Evolutionary conservation across 2,888 invertebrate species (phyloP).

Genomic region (Patella ulyssiponensis): DNA sequence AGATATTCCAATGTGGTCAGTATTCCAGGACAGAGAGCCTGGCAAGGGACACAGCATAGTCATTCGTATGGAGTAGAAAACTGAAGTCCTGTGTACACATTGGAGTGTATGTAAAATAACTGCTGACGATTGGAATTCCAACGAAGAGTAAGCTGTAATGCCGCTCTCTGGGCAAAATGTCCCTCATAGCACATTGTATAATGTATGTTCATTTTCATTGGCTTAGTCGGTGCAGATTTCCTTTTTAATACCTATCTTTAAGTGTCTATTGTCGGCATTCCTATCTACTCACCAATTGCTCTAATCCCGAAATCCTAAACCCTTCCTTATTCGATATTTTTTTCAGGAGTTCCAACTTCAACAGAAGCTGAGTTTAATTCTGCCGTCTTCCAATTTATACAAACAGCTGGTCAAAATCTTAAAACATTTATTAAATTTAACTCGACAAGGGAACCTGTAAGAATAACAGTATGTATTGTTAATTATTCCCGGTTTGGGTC

Average conservation of each 20-base stretch:
- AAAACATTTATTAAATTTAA: slow-evolving; percentile 47
- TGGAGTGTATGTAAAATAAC: background rate
- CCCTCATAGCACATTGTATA: no score
- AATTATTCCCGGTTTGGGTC: background rate
- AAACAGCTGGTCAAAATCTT: slow-evolving; percentile 44
- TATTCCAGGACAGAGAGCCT: no score
- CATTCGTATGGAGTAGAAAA: background rate
- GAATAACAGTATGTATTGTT: slow-evolving; percentile 28
- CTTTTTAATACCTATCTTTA: background rate
- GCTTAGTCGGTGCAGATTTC: no score
- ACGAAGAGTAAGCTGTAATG: no score
- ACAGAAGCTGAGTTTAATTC: slow-evolving; percentile 26
- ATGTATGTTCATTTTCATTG: no score
- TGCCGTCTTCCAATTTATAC: slow-evolving; percentile 22
- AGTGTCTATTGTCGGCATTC: background rate
- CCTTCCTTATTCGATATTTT: no score
- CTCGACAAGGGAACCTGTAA: slow-evolving; percentile 32
- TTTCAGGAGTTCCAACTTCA: slow-evolving; percentile 24
- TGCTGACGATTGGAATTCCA: background rate
- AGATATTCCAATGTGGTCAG: no score
- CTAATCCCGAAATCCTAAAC: no score
- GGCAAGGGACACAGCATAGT: no score
- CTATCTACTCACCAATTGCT: background rate
- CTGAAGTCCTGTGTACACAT: no score
- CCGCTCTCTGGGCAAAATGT: no score